A percentile compares a stretch with the other conserved stretches of the same genome.
Evolutionary conservation across 2,888 invertebrate species (phyloP).

Genomic region (Cosmopolites sordidus): DNA sequence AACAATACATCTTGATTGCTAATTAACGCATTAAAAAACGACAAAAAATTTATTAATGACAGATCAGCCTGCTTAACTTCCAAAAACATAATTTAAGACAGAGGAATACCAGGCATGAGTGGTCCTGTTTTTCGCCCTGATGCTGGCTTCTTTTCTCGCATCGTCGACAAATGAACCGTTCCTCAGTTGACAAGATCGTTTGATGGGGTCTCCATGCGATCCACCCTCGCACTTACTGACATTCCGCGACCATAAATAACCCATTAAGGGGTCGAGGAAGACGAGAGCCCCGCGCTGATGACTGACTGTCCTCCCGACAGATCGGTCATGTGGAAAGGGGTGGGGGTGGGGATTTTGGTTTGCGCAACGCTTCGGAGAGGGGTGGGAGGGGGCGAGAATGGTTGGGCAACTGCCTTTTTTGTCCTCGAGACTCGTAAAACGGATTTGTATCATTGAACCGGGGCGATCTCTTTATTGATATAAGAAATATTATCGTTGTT

Average conservation of each 20-base stretch:
- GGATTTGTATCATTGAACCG: constrained; percentile 20
- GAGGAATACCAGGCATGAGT: no score
- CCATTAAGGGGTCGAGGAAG: constrained; percentile 26
- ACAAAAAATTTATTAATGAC: no score
- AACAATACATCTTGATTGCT: no score
- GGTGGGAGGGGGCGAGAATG: background rate
- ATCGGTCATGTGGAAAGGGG: constrained; percentile 26
- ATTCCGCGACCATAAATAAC: constrained; percentile 24
- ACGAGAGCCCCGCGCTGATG: constrained; percentile 20
- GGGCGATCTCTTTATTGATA: no score
- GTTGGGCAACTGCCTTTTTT: constrained; percentile 14
- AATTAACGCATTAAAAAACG: no score
- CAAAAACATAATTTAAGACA: no score
- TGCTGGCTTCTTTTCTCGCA: no score
- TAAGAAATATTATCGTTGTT: no score
- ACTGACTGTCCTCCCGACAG: constrained; percentile 27
- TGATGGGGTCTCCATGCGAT: background rate
- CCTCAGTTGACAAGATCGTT: background rate
- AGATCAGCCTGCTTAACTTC: no score
- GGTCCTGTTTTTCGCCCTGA: no score
- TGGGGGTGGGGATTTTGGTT: background rate
- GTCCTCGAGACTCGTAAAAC: constrained; percentile 21
- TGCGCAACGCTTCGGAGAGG: background rate
- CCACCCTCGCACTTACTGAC: background rate
- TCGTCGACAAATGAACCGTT: no score